Evolutionary conservation across 1,140 invertebrate genomes (phyloP).

Genomic region (Bathynomus jamesi): DNA sequence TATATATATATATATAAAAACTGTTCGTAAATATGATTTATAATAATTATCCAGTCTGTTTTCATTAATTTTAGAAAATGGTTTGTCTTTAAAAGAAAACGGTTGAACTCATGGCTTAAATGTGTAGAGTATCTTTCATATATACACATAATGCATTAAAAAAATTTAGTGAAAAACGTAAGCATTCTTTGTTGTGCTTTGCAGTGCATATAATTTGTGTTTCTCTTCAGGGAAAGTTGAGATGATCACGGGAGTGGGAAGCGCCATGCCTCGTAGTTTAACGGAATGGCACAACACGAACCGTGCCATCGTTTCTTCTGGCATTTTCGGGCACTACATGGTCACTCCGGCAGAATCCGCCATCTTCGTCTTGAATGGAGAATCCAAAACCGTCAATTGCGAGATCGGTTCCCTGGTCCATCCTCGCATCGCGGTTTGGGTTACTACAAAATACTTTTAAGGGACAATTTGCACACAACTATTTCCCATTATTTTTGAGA

Average conservation of each 20-base stretch:
- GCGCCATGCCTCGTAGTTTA: conserved; percentile 51
- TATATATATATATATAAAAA: background rate
- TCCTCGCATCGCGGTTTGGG: conserved; percentile 60
- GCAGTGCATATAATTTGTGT: background rate
- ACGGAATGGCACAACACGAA: conserved; percentile 60
- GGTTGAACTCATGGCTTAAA: too few species aligned
- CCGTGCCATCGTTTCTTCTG: conserved; percentile 59
- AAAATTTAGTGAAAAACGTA: background rate
- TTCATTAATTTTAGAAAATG: too few species aligned
- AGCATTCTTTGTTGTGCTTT: background rate
- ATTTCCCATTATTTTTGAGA: background rate
- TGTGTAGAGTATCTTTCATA: too few species aligned
- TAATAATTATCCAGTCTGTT: too few species aligned
- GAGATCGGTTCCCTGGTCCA: conserved; percentile 61
- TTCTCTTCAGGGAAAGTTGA: conserved; percentile 70
- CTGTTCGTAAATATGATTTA: too few species aligned
- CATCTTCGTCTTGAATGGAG: conserved; percentile 64
- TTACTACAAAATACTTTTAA: conserved; percentile 39
- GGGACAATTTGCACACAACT: background rate
- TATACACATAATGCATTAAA: too few species aligned
- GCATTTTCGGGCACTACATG: conserved; percentile 66
- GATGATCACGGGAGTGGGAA: conserved; percentile 65
- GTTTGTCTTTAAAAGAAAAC: too few species aligned
- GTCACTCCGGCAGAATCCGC: conserved; percentile 64
- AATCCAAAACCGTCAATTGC: conserved; percentile 65